Base-by-base conservation (phyloP, 2,797 vertebrate species). In the Pipistrellus pipistrellus region DNA sequence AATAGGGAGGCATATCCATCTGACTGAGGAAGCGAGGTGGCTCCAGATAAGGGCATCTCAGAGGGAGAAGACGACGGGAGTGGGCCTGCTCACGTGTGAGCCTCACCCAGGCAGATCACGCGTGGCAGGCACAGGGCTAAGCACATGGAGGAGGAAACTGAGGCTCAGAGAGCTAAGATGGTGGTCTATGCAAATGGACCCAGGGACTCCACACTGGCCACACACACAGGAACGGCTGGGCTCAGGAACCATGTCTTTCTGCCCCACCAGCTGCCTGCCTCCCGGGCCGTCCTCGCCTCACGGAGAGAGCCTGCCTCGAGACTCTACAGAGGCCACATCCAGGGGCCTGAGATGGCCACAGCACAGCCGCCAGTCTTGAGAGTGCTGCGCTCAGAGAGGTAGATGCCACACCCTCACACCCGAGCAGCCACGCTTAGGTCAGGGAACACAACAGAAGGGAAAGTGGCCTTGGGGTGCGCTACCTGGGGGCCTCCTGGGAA, bases 161-260 rank as follows among this genome's bases (percentile, higher is more conserved):
- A 81, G 69, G 53, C 41, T 48, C 41, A 75, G n/a, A 41, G n/a
- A 27, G 75, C 87, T 11, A 0, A 10, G 18, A 8, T 0, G 4
- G 25, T 1, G 13, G 4, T 21, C 23, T 48, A 2, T 6, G 1
- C 27, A 32, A 64, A 41, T 21, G 9, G 8, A 4, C 46, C 68
- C 1, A 4, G 8, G 1, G 32, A 8, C 38, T 13, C 32, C 18
- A 4, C 1, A 0, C 44, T 20, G 46, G 32, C 44, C 57, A n/a
- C 20, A 51, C 38, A 83, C 14, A 4, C 1, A 1, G 0, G 6
- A 13, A 18, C 0, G 1, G 32, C 38, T 1, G 23, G 6, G 17
- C 51, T 35, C 17, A 0, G 81, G 8, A 15, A 13, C 21, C 17
- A 6, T 0, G 0, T 32, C 88, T n/a, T 15, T 3, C 41, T 51